Conservation (phyloP, 35 echinoderm and acorn worm species). For the Eucidaris tribuloides region DNA sequence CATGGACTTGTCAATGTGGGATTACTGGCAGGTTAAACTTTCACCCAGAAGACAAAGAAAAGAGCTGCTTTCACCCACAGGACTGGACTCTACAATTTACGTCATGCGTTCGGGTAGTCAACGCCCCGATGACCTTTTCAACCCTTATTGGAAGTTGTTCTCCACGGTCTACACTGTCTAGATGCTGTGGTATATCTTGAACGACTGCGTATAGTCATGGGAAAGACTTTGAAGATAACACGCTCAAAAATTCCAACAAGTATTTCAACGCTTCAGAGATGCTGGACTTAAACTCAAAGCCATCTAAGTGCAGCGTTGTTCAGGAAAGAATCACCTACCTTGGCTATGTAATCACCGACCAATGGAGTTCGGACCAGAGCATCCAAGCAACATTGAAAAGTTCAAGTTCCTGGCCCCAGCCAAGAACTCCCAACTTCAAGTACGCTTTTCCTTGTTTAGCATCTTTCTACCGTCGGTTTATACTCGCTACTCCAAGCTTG, state of each 20-base stretch:
- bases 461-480: conserved; percentile 24
- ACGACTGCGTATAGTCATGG: conserved; percentile 51
- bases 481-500: background rate
- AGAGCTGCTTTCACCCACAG: conserved; percentile 33
- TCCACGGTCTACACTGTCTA: conserved; percentile 59
- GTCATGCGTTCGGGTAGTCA: conserved; percentile 54
- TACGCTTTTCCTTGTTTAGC: conserved; percentile 1
- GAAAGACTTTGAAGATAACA: conserved; percentile 50
- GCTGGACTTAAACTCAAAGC: conserved; percentile 54
- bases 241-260: background rate
- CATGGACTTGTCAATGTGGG: conserved; percentile 33
- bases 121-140: conserved; percentile 71
- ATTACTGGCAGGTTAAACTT: conserved; percentile 23
- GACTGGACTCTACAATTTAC: conserved; percentile 29
- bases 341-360: conserved; percentile 11
- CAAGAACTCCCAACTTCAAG: background rate
- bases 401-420: conserved; percentile 10
- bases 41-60: background rate
- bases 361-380: background rate
- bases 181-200: conserved; percentile 48
- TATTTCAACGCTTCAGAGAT: conserved; percentile 14
- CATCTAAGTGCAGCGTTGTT: conserved; percentile 48
- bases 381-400: conserved; percentile 8
- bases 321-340: conserved; percentile 34
- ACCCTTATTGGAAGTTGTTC: conserved; percentile 58